Conservation (phyloP, 2,113 vertebrate species). For the Seriola quinqueradiata region DNA sequence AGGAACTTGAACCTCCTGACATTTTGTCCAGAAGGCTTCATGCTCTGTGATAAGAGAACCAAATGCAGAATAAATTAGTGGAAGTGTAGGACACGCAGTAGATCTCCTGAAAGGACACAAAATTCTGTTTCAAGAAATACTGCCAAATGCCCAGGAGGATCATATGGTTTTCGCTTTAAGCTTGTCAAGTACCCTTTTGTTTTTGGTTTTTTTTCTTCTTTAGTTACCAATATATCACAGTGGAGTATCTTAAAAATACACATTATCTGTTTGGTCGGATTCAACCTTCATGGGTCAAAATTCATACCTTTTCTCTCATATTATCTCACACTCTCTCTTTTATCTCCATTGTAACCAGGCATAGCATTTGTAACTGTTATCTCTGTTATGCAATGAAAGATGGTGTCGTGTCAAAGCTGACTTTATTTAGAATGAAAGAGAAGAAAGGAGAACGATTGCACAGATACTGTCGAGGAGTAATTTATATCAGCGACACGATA, state of each 20-base stretch:
- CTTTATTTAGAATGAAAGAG: conserved; percentile 59
- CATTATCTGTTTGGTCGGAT: conserved; percentile 42
- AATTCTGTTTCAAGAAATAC: neutral
- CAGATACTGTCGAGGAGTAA: conserved; percentile 50
- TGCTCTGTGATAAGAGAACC: conserved; percentile 36
- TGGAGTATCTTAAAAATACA: conserved; percentile 44
- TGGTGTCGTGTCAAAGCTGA: conserved; percentile 53
- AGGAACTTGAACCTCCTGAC: conserved; percentile 18
- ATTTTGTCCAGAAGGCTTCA: conserved; percentile 23
- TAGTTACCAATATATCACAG: conserved; percentile 37
- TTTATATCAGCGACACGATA: conserved; percentile 25
- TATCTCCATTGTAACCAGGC: conserved; percentile 62
- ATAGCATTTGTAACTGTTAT: conserved; percentile 70
- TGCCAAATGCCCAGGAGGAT: conserved; percentile 16
- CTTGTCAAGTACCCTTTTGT: conserved; percentile 28
- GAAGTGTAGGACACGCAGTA: neutral
- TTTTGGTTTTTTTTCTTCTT: conserved; percentile 12
- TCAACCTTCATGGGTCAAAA: conserved; percentile 70
- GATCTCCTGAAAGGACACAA: conserved; percentile 20
- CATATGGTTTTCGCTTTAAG: conserved; percentile 5
- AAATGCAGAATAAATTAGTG: conserved; percentile 22
- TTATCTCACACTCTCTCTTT: conserved; percentile 45
- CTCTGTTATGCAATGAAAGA: conserved; percentile 64
- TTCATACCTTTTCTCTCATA: conserved; percentile 33
- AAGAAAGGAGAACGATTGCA: conserved; percentile 44